These are phyloP conservation scores for Pentalonia nigronervosa DNA, from an alignment of 1,140 invertebrate genomes.

Conservation along the genomic window DNA sequence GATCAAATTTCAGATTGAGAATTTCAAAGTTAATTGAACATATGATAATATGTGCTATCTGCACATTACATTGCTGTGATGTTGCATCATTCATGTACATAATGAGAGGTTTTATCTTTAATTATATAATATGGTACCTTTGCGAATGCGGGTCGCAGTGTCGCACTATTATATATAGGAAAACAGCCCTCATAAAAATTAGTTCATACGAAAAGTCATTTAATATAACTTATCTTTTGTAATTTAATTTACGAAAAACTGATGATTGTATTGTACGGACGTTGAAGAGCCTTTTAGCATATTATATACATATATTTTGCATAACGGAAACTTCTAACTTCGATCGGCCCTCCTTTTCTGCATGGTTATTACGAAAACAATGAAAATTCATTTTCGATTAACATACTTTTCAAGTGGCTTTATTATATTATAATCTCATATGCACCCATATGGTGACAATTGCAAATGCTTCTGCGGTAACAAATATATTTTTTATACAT, in stretches of 20 bases:
- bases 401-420: neutral
- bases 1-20: neutral
- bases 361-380: neutral
- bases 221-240: neutral
- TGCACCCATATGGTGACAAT: neutral
- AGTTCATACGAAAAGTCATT: neutral
- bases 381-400: neutral
- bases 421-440: neutral
- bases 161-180: neutral
- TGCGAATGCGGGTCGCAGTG: neutral
- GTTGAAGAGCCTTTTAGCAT: neutral
- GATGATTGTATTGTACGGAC: neutral
- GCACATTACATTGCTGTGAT: neutral
- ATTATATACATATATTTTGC: neutral
- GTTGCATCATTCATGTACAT: neutral
- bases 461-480: neutral
- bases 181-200: constrained; percentile 20
- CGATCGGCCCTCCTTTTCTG: neutral
- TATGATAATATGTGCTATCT: neutral
- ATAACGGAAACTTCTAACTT: neutral
- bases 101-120: constrained; percentile 22
- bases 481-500: neutral
- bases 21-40: neutral
- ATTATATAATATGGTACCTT: neutral
- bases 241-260: constrained; percentile 4